Percentiles rank a stretch among this genome's conserved stretches.
These are phyloP conservation scores for Lysandra bellargus DNA, from an alignment of 2,888 invertebrate genomes.

Conservation along the genomic window DNA sequence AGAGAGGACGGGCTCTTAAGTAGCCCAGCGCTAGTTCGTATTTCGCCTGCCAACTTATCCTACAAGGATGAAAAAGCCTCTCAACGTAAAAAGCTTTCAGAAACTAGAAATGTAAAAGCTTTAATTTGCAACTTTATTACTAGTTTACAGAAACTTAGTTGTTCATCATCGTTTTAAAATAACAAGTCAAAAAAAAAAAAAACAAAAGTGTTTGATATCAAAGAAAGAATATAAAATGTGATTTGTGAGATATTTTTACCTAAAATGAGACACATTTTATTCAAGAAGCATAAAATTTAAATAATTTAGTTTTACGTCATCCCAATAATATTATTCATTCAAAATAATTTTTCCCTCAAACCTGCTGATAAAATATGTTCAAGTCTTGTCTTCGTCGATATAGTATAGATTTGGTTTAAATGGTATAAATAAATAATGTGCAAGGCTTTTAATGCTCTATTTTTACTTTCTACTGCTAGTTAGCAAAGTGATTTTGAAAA, in stretches of 20 bases:
- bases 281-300: background rate
- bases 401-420: background rate
- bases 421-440: background rate
- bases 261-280: background rate
- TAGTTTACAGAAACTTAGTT: background rate
- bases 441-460: no score
- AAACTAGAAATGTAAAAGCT: no score
- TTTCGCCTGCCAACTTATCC: no score
- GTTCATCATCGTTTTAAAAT: background rate
- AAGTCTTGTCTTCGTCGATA: background rate
- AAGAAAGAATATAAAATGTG: background rate
- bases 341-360: background rate
- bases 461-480: no score
- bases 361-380: background rate
- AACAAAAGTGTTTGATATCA: background rate
- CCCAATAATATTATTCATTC: conserved; percentile 1
- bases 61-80: no score
- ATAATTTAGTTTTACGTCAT: background rate
- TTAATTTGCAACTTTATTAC: no score
- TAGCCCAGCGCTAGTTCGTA: no score
- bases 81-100: no score
- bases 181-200: background rate
- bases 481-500: no score
- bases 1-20: no score
- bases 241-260: background rate